phyloP scores from a whole-genome alignment of 2,888 invertebrate species.

The Tortrix viridana region DNA sequence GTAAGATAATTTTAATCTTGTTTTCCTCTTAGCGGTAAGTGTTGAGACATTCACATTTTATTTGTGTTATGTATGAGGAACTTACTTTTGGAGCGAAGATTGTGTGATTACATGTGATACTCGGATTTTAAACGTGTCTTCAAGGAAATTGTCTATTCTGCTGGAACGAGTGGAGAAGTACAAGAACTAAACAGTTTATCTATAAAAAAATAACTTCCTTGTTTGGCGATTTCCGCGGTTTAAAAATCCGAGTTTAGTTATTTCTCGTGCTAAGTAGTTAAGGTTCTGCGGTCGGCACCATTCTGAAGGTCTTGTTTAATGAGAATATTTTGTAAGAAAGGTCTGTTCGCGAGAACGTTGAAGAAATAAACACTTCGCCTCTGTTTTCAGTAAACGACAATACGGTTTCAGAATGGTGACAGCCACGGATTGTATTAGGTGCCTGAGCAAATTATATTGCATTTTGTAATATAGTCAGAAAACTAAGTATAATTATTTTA shows the following conservation, averaged over 20 bases:
- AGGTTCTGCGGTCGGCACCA: slow-evolving; percentile 32
- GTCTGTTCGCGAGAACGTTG: background rate
- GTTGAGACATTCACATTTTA: slow-evolving; percentile 74
- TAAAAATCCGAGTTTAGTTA: slow-evolving; percentile 45
- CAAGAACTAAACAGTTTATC: slow-evolving; percentile 10
- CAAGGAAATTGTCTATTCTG: slow-evolving; percentile 13
- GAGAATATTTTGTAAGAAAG: background rate
- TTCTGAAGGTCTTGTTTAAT: slow-evolving; percentile 7
- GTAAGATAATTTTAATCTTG: slow-evolving; percentile 57
- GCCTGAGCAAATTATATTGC: slow-evolving; percentile 61
- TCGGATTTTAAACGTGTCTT: slow-evolving; percentile 24
- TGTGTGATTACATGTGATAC: slow-evolving; percentile 39
- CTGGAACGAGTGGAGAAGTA: slow-evolving; percentile 7
- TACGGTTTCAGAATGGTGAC: slow-evolving; percentile 8
- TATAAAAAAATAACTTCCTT: slow-evolving; percentile 12
- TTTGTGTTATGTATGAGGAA: slow-evolving; percentile 64
- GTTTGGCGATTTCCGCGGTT: slow-evolving; percentile 36
- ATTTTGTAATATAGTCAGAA: slow-evolving; percentile 60
- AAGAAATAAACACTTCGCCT: background rate
- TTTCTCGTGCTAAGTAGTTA: slow-evolving; percentile 42
- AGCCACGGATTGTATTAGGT: slow-evolving; percentile 50
- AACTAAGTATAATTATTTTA: slow-evolving; percentile 57
- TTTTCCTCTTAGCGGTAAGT: slow-evolving; percentile 65
- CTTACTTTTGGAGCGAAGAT: slow-evolving; percentile 47
- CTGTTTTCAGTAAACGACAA: background rate